Evolutionary conservation across 2,888 invertebrate genomes (phyloP).

Genomic region (Nemotelus pantherinus): DNA sequence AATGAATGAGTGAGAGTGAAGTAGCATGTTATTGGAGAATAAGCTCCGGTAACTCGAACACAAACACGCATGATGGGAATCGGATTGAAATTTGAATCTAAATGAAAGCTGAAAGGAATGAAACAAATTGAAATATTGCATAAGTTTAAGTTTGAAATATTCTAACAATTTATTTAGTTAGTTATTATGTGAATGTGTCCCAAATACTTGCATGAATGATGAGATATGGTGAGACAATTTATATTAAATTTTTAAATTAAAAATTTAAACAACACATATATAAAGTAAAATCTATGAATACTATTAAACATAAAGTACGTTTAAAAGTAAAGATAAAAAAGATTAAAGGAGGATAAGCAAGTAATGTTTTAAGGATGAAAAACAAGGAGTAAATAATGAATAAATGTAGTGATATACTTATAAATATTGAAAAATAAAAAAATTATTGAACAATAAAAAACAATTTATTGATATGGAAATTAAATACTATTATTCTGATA

Average conservation of each 20-base stretch:
- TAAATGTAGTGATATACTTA: conserved; percentile 51
- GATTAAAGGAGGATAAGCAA: conserved; percentile 38
- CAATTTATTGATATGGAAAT: conserved; percentile 39
- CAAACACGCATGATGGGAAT: conserved; percentile 22
- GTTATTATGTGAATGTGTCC: conserved; percentile 45
- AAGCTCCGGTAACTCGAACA: neutral
- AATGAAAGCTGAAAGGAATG: conserved; percentile 7
- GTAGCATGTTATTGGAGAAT: neutral
- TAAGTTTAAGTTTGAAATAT: conserved; percentile 43
- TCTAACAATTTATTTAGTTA: conserved; percentile 44
- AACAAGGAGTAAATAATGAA: conserved; percentile 43
- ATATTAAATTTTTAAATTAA: conserved; percentile 50
- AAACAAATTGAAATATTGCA: conserved; percentile 35
- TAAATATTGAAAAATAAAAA: conserved; percentile 47
- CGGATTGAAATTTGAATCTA: conserved; percentile 26
- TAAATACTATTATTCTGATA: conserved; percentile 43
- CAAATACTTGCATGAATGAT: conserved; percentile 41
- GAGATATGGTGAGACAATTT: conserved; percentile 47
- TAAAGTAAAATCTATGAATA: conserved; percentile 46
- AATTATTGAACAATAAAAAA: conserved; percentile 41
- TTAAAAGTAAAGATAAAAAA: conserved; percentile 43
- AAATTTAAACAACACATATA: conserved; percentile 45
- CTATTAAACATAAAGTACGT: conserved; percentile 46
- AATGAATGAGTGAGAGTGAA: conserved; percentile 24
- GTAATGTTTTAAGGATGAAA: conserved; percentile 36